phyloP scores from a whole-genome alignment of 2,113 vertebrate genomes.

The Alligator sinensis region DNA sequence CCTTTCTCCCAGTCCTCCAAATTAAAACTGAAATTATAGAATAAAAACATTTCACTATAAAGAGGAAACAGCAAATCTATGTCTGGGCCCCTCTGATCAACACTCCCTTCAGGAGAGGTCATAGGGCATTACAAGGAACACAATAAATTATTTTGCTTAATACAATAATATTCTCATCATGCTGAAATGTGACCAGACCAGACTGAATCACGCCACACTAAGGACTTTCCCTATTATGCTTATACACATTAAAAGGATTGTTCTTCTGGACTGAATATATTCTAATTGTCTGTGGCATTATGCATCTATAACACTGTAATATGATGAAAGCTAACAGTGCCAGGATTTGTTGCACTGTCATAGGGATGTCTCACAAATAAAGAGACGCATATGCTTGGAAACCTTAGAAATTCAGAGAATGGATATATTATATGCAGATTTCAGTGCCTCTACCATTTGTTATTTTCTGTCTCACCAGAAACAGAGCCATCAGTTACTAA shows the following conservation, averaged over 20 bases:
- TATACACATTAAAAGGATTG: not conserved
- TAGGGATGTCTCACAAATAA: not conserved
- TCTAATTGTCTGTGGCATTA: not conserved
- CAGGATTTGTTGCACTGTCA: no score
- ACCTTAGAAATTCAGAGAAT: not conserved
- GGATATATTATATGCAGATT: no score
- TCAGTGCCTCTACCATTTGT: no score
- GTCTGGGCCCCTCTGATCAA: not conserved
- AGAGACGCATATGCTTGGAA: not conserved
- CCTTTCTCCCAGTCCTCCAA: not conserved
- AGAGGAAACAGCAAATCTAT: constrained; percentile 4
- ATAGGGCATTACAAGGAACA: not conserved
- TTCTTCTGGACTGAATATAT: not conserved
- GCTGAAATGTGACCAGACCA: not conserved
- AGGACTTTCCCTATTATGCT: not conserved
- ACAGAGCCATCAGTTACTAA: no score
- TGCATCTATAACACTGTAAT: no score
- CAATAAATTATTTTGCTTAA: not conserved
- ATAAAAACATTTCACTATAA: not conserved
- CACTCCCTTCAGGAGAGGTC: not conserved
- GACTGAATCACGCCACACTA: not conserved
- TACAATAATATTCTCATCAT: not conserved
- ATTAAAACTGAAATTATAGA: not conserved
- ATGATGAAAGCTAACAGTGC: no score
- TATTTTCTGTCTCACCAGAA: no score